Base-by-base conservation (phyloP, 1,140 invertebrate species). In the Drosophila kanapiae region DNA sequence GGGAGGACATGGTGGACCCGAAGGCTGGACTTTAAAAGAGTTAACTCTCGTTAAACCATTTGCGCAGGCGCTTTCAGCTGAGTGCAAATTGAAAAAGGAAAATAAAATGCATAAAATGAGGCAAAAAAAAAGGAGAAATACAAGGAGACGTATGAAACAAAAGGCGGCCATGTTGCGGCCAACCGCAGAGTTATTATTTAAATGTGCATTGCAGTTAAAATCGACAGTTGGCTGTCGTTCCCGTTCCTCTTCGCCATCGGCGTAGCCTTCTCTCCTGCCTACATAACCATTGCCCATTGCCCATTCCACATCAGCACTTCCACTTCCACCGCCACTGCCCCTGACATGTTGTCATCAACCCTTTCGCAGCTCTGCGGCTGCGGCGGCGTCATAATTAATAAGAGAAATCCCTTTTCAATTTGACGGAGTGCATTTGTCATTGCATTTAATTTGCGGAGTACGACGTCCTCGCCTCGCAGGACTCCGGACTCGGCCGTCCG, bases 371-470 rank as follows among this genome's bases (percentile, higher is more conserved):
- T 67, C 86, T 81, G 80, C 78, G 63, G 67, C 84, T 88, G 80
- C 61, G 80, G 86, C 81, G 84, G 75, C 90, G 82, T 91, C 90
- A 91, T 91, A 91, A 91, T 91, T 91, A 91, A 91, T 91, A 91
- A 91, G 80, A 91, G 86, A 91, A 91, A 91, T 91, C 90, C 90
- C 90, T 90, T 91, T 91, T 91, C 90, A 91, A 91, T 91, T 91
- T 91, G 90, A 91, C 90, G 82, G 80, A 91, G 90, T 91, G 90
- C 90, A 91, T 91, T 91, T 91, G 90, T 91, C 90, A 91, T 91
- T 91, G 90, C 90, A 91, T 91, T 91, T 91, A 91, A 91, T 91
- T 91, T 91, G 72, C 69, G 76, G 90, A 91, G 80, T 84, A 82
- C 62, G 75, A 61, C 58, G 53, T 29, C 42, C 23, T 42, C 14